A percentile compares a stretch with the other conserved stretches of the same genome.
phyloP scores from a whole-genome alignment of 2,888 invertebrate genomes.

The Schrankia costaestrigalis region DNA sequence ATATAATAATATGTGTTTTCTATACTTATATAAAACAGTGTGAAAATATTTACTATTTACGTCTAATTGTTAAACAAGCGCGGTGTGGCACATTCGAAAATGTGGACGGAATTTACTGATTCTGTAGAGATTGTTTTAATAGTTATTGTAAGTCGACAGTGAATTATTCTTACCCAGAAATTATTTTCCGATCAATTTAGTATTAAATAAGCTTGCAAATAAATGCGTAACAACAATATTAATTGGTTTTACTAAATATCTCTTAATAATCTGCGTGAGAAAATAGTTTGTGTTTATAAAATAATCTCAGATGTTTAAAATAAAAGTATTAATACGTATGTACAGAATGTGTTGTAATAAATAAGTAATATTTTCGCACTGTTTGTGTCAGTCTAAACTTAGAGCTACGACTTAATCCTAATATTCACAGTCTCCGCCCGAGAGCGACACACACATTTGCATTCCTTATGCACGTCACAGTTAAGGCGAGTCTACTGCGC shows the following conservation, averaged over 20 bases:
- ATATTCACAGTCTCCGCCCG: slow-evolving; percentile 73
- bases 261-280: too few species aligned
- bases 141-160: neutral
- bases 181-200: too few species aligned
- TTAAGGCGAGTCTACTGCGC: slow-evolving; percentile 73
- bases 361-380: slow-evolving; percentile 60
- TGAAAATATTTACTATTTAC: slow-evolving; percentile 52
- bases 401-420: slow-evolving; percentile 48
- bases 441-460: slow-evolving; percentile 55
- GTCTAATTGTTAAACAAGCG: slow-evolving; percentile 28
- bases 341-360: slow-evolving; percentile 2
- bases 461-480: slow-evolving; percentile 57
- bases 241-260: too few species aligned
- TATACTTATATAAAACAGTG: slow-evolving; percentile 45
- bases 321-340: neutral
- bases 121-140: slow-evolving; percentile 15
- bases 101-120: slow-evolving; percentile 74
- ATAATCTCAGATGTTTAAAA: too few species aligned
- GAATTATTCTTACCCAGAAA: too few species aligned
- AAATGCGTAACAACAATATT: too few species aligned
- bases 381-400: slow-evolving; percentile 68
- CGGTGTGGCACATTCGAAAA: slow-evolving; percentile 62
- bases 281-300: too few species aligned
- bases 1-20: too few species aligned
- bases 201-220: too few species aligned